phyloP scores from a whole-genome alignment of 1,140 invertebrate genomes.

The Daktulosphaira vitifoliae region DNA sequence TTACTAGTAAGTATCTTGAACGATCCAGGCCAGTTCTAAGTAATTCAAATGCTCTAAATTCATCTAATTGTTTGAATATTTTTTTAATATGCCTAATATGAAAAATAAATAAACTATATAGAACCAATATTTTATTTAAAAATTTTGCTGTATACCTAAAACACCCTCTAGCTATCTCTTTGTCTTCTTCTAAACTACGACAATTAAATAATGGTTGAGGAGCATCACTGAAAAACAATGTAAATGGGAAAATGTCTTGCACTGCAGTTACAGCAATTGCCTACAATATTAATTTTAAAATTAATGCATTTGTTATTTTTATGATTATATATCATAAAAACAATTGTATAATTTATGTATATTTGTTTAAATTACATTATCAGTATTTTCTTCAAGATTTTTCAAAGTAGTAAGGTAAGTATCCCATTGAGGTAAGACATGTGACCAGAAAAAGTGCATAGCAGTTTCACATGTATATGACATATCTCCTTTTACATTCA shows the following conservation, averaged over 20 bases:
- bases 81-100: constrained; percentile 72
- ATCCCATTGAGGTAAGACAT: constrained; percentile 84
- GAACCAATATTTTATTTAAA: neutral
- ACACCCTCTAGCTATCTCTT: constrained; percentile 86
- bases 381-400: constrained; percentile 44
- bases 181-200: constrained; percentile 70
- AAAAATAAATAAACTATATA: constrained; percentile 18
- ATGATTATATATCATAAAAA: neutral
- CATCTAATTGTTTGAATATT: constrained; percentile 95
- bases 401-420: constrained; percentile 64
- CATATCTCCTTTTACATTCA: constrained; percentile 81
- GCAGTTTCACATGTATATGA: constrained; percentile 98
- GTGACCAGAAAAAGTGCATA: constrained; percentile 82
- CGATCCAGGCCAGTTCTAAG: constrained; percentile 88
- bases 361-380: neutral
- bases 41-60: constrained; percentile 96
- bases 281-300: constrained; percentile 34
- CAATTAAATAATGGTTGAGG: constrained; percentile 86
- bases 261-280: constrained; percentile 46
- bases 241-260: constrained; percentile 82
- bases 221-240: constrained; percentile 82
- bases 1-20: constrained; percentile 92
- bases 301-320: constrained; percentile 2
- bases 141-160: constrained; percentile 53
- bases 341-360: neutral